Conservation (phyloP, 2,797 vertebrate genomes). For the Tympanoctomys barrerae region DNA sequence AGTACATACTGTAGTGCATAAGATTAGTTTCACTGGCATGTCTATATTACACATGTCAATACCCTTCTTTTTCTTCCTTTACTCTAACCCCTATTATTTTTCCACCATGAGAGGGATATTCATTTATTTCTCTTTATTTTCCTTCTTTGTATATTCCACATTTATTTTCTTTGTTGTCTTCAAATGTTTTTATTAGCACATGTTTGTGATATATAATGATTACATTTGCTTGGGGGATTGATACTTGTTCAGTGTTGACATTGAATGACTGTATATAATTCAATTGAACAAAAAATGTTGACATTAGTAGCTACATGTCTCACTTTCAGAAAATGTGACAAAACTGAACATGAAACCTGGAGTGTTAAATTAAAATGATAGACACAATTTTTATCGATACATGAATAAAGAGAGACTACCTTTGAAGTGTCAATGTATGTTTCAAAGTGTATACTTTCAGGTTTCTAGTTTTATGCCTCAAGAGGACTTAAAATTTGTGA, state of each 20-base stretch:
- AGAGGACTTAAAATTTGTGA: not conserved
- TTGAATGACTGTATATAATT: not conserved
- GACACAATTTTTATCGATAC: not conserved
- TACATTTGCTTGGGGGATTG: not conserved
- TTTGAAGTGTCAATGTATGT: not conserved
- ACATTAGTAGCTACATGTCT: not conserved
- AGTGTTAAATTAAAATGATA: not conserved
- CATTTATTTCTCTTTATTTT: not conserved
- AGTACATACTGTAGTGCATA: not conserved
- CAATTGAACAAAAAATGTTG: not conserved
- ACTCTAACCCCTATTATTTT: not conserved
- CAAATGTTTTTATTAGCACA: not conserved
- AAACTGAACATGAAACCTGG: not conserved
- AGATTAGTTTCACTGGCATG: not conserved
- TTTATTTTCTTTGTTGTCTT: not conserved
- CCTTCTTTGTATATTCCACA: not conserved
- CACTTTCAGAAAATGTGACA: not conserved
- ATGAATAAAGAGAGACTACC: not conserved
- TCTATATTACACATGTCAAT: not conserved
- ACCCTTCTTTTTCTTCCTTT: not conserved
- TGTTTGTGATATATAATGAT: not conserved
- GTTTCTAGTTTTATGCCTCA: not conserved
- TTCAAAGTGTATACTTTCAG: no score
- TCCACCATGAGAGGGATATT: not conserved
- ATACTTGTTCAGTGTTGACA: not conserved